Evolutionary conservation across 2,113 vertebrate genomes (phyloP).

Genomic region (Leptosomus discolor): DNA sequence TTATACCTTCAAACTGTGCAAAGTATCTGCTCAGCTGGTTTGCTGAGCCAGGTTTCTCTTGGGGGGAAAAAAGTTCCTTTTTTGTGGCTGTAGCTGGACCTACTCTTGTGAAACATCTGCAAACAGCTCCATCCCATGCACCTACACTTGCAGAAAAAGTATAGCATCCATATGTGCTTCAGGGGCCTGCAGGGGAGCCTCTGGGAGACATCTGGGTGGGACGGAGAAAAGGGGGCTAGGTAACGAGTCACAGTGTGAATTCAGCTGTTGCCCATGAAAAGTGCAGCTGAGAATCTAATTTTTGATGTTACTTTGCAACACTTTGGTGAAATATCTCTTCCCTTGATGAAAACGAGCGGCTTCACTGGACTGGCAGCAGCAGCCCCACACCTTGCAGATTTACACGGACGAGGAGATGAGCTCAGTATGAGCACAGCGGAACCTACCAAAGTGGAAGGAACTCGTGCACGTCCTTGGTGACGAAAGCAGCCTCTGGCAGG

Average conservation of each 20-base stretch:
- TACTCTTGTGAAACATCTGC: neutral
- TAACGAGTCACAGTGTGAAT: fast-evolving
- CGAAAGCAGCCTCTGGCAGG: neutral
- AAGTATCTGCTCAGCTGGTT: neutral
- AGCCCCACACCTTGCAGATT: fast-evolving
- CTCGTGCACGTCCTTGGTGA: fast-evolving
- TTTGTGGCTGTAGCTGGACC: neutral
- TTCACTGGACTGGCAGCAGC: fast-evolving
- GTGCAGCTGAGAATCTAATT: neutral
- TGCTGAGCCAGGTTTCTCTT: neutral
- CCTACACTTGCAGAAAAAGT: neutral
- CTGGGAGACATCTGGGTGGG: neutral
- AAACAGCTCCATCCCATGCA: neutral
- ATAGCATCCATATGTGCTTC: neutral
- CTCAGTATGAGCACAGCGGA: fast-evolving
- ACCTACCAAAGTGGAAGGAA: neutral
- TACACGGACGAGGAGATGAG: neutral
- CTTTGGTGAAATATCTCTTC: neutral
- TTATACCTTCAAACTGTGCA: neutral
- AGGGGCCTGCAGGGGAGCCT: neutral
- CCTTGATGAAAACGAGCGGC: neutral
- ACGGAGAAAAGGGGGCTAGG: neutral
- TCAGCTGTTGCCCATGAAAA: neutral
- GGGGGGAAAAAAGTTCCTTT: neutral
- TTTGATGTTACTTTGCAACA: neutral